A percentile compares a stretch with the other conserved stretches of the same genome.
phyloP scores from a whole-genome alignment of 2,888 invertebrate genomes.

The Drosophila prostipennis region DNA sequence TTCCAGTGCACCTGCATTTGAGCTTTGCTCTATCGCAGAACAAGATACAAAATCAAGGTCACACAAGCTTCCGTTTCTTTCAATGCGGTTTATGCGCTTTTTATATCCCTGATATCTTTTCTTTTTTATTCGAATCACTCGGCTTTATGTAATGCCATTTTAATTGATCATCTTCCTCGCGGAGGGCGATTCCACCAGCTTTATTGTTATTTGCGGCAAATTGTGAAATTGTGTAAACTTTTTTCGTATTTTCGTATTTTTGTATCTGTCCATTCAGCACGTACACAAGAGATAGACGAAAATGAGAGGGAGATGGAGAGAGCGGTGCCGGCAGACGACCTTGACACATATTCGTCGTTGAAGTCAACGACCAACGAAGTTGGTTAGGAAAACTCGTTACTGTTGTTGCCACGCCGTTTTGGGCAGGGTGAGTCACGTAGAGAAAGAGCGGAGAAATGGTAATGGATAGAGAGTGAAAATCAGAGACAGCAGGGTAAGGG shows the following conservation, averaged over 20 bases:
- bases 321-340: slow-evolving; percentile 33
- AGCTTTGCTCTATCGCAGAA: slow-evolving; percentile 35
- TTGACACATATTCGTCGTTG: slow-evolving; percentile 32
- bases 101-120: slow-evolving; percentile 1
- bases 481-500: background rate
- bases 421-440: slow-evolving; percentile 20
- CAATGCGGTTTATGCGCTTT: slow-evolving; percentile 6
- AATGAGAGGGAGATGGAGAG: slow-evolving; percentile 27
- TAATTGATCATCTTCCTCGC: slow-evolving; percentile 47
- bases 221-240: slow-evolving; percentile 64
- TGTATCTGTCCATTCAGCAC: slow-evolving; percentile 45
- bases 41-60: slow-evolving; percentile 71
- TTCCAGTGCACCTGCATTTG: slow-evolving; percentile 33
- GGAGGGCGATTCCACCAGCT: slow-evolving; percentile 18
- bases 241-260: slow-evolving; percentile 9
- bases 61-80: slow-evolving; percentile 48
- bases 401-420: slow-evolving; percentile 19
- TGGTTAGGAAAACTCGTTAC: slow-evolving; percentile 45
- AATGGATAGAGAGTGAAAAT: background rate
- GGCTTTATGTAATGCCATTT: slow-evolving; percentile 60
- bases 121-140: slow-evolving; percentile 46
- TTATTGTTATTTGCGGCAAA: slow-evolving; percentile 42
- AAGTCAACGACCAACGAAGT: slow-evolving; percentile 49
- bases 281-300: slow-evolving; percentile 50
- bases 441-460: slow-evolving; percentile 23